Conservation (phyloP, 2,113 vertebrate species). For the Podarcis cretensis region DNA sequence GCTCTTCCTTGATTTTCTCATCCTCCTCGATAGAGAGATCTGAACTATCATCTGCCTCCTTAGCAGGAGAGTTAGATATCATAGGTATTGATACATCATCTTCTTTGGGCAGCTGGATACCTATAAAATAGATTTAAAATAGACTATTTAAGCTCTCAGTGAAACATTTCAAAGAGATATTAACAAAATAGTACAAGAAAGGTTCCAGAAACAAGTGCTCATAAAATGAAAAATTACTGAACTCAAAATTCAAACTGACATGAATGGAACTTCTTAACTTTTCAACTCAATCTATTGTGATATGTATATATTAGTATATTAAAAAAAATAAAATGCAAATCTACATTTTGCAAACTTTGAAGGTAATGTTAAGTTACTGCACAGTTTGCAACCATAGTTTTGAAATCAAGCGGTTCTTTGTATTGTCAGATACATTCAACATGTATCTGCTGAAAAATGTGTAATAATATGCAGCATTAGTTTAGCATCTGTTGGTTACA, state of each 20-base stretch:
- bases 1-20: constrained; percentile 78
- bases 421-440: not conserved
- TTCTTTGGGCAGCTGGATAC: constrained; percentile 72
- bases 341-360: not conserved
- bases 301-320: not conserved
- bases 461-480: not conserved
- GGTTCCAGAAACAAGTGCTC: not conserved
- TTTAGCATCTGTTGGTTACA: not conserved
- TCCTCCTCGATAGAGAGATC: constrained; percentile 72
- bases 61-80: constrained; percentile 71
- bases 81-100: constrained; percentile 69
- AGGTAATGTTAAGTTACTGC: not conserved
- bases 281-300: not conserved
- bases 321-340: not conserved
- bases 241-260: not conserved
- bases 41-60: constrained; percentile 70
- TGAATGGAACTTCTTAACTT: not conserved
- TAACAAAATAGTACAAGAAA: not conserved
- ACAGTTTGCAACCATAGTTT: not conserved
- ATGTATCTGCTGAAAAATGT: not conserved
- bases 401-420: not conserved
- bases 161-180: not conserved
- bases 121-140: constrained; percentile 57
- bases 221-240: not conserved
- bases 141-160: constrained; percentile 12